Conservation (phyloP, 2,113 vertebrate species). For the Hippocampus comes region DNA sequence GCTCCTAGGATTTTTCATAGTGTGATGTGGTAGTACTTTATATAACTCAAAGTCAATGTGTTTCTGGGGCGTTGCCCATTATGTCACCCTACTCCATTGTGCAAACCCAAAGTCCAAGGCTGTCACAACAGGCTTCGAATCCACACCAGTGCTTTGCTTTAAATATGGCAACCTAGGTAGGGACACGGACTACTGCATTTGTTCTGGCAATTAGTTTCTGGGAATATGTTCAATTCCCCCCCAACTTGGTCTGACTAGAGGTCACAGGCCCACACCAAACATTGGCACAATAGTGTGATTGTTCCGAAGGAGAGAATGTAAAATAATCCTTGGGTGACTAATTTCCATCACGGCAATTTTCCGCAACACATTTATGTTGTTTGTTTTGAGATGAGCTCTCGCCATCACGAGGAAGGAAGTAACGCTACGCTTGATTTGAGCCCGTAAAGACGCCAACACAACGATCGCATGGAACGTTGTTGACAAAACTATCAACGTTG, state of each 20-base stretch:
- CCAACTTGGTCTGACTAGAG: slow-evolving; percentile 38
- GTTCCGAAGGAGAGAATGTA: slow-evolving; percentile 5
- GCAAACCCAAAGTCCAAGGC: slow-evolving; percentile 29
- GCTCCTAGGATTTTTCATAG: neutral
- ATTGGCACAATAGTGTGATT: slow-evolving; percentile 32
- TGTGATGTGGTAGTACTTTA: neutral
- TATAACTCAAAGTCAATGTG: neutral
- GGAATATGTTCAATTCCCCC: slow-evolving; percentile 56
- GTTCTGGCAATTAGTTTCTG: slow-evolving; percentile 41
- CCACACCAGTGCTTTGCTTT: slow-evolving; percentile 42
- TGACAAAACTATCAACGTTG: neutral
- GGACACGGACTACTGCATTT: slow-evolving; percentile 38
- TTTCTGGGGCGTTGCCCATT: neutral
- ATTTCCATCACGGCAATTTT: neutral
- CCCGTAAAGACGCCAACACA: neutral
- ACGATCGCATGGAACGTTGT: neutral
- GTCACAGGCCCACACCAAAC: slow-evolving; percentile 26
- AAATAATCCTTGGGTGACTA: neutral
- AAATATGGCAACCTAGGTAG: slow-evolving; percentile 30
- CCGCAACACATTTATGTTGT: neutral
- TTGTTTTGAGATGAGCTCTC: neutral
- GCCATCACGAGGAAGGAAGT: neutral
- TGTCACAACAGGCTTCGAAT: slow-evolving; percentile 21
- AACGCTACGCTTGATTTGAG: neutral
- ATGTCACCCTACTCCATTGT: neutral